Evolutionary conservation across 1,140 invertebrate species (phyloP).

Genomic region (Tribolium madens): DNA sequence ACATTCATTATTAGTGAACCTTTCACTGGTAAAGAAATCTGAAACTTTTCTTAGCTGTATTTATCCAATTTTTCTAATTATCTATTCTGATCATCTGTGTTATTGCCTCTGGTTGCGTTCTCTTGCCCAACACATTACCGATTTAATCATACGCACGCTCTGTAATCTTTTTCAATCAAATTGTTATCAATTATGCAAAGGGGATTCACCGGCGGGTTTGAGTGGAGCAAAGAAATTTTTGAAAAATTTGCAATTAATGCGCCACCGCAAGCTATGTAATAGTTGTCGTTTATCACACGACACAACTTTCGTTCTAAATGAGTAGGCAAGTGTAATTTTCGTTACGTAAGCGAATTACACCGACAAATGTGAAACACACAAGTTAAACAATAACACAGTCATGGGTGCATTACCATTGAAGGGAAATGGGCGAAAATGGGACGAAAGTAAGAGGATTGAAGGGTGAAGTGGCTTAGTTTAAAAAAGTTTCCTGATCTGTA

Average conservation of each 20-base stretch:
- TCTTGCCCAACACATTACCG: slow-evolving; percentile 8
- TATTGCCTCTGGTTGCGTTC: not conserved
- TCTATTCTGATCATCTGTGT: not conserved
- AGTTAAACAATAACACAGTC: slow-evolving; percentile 6
- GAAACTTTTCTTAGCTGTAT: not conserved
- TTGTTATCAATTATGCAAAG: not conserved
- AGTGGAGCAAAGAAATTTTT: not conserved
- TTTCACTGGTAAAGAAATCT: not conserved
- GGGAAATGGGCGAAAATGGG: slow-evolving; percentile 20
- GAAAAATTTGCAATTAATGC: slow-evolving; percentile 16
- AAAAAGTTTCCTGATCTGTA: no score
- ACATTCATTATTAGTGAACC: not conserved
- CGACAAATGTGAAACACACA: slow-evolving; percentile 19
- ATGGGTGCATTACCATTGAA: slow-evolving; percentile 25
- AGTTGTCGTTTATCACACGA: slow-evolving; percentile 21
- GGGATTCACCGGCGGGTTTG: not conserved
- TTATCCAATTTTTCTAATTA: not conserved
- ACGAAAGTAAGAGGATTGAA: no score
- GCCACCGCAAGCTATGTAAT: slow-evolving; percentile 19
- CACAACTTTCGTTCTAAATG: slow-evolving; percentile 35
- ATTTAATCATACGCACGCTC: not conserved
- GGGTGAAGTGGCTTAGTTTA: no score
- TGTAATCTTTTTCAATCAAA: no score
- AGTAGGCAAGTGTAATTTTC: slow-evolving; percentile 35
- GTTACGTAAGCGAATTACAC: slow-evolving; percentile 27